Evolutionary conservation across 2,888 invertebrate species (phyloP).

Genomic region (Agonopterix subpropinquella): DNA sequence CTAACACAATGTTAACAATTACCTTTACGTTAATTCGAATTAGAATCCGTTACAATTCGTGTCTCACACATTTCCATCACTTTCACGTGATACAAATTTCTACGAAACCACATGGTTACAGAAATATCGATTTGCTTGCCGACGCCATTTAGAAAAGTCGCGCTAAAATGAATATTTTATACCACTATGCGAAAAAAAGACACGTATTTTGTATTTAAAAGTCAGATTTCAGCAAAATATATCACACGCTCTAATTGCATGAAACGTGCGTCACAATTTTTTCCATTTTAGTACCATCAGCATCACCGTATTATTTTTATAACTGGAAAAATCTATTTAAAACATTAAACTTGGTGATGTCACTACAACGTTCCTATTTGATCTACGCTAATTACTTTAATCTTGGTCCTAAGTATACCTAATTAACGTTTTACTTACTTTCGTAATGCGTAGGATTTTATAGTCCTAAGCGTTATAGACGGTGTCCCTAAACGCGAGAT

Average conservation of each 20-base stretch:
- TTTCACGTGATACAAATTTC: background rate
- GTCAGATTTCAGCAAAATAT: too few relatives aligned
- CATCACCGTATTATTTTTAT: background rate
- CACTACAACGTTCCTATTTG: too few relatives aligned
- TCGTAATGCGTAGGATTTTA: conserved; percentile 57
- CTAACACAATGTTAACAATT: background rate
- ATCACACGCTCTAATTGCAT: too few relatives aligned
- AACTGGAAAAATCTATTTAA: too few relatives aligned
- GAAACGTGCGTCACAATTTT: too few relatives aligned
- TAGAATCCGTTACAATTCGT: background rate
- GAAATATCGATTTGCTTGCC: conserved; percentile 47
- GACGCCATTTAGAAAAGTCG: conserved; percentile 44
- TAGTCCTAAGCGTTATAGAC: conserved; percentile 43
- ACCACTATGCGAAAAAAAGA: too few relatives aligned
- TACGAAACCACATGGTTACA: conserved; percentile 6
- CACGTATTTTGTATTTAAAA: too few relatives aligned
- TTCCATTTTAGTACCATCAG: conserved; percentile 1
- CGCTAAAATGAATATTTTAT: conserved; percentile 22
- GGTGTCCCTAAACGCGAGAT: conserved; percentile 22
- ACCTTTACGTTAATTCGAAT: background rate
- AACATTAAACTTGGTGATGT: too few relatives aligned
- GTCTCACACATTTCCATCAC: too few relatives aligned
- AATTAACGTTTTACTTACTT: conserved; percentile 45
- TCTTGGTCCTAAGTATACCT: too few relatives aligned
- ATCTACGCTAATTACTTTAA: too few relatives aligned